phyloP scores from a whole-genome alignment of 1,140 invertebrate species.

The Hydropsyche tenuis region DNA sequence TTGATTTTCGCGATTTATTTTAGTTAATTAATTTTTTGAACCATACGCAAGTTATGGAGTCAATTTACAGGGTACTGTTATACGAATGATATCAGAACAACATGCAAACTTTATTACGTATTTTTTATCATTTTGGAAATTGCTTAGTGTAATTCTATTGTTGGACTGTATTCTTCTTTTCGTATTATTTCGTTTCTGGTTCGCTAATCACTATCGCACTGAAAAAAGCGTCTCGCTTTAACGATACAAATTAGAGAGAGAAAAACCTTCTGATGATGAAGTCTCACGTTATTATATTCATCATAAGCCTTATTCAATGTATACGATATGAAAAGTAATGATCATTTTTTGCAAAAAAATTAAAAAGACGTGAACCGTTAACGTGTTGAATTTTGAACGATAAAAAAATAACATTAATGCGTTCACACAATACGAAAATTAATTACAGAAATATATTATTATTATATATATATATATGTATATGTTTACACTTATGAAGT shows the following conservation, averaged over 20 bases:
- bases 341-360: constrained; percentile 28
- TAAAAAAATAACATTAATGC: constrained; percentile 26
- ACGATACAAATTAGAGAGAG: too few relatives aligned
- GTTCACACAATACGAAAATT: constrained; percentile 26
- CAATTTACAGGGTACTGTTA: constrained; percentile 41
- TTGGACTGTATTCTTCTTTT: background rate
- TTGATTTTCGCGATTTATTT: constrained; percentile 10
- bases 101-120: background rate
- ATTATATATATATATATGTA: constrained; percentile 40
- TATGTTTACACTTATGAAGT: constrained; percentile 37
- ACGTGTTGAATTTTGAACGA: constrained; percentile 27
- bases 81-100: constrained; percentile 26
- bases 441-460: constrained; percentile 29
- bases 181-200: background rate
- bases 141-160: background rate
- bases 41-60: background rate
- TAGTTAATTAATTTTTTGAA: constrained; percentile 7
- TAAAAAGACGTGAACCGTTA: constrained; percentile 1
- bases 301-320: constrained; percentile 50
- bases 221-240: too few relatives aligned
- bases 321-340: constrained; percentile 41
- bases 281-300: constrained; percentile 42
- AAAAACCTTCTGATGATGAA: constrained; percentile 47
- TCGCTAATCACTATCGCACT: too few relatives aligned
- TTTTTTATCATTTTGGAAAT: background rate